Base-by-base conservation (phyloP, 2,113 vertebrate species). In the Malurus alboscapulatus region DNA sequence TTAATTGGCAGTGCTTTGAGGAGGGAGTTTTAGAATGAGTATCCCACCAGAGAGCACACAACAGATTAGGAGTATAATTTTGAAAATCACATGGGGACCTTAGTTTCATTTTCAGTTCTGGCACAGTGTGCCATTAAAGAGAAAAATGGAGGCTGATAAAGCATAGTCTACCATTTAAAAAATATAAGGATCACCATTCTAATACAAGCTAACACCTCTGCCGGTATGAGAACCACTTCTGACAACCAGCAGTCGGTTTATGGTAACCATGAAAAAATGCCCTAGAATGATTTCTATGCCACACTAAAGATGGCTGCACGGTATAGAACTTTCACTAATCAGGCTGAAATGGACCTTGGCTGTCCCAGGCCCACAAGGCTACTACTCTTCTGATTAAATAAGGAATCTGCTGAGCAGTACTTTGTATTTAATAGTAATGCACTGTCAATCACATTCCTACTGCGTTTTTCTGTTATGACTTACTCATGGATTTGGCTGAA, bases 401-500 rank as follows among this genome's bases (percentile, higher is more conserved):
- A 73, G 44, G 42, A 90, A 93, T 94, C 85, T 95, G 90, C 88
- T 95, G 92, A 95, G 75, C 54, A 77, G 71, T 38, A 47, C 54
- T 92, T 73, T 73, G 71, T 27, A 62, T 90, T 88, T 95, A 62
- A 47, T 44, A 86, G 55, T 18, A 91, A 90, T 25, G 53, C 68
- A 66, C 72, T 66, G 83, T 88, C 78, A 69, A 86, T 92, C 92
- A 83, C 83, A 95, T 86, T 95, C 79, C 78, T 80, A 58, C 67
- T 9, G 71, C 0, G 3, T 88, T 89, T 92, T 92, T 86, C 83
- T 65, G 72, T 85, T 74, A 69, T 77, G 90, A 83, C 75, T 96
- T 94, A 88, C 63, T 92, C 90, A 92, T 44, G 92, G 42, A 44
- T 88, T 93, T 95, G 95, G 95, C 92, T 83, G 92, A 83, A 88